phyloP scores from a whole-genome alignment of 2,797 vertebrate genomes.

The Coranthus polyacanthus region DNA sequence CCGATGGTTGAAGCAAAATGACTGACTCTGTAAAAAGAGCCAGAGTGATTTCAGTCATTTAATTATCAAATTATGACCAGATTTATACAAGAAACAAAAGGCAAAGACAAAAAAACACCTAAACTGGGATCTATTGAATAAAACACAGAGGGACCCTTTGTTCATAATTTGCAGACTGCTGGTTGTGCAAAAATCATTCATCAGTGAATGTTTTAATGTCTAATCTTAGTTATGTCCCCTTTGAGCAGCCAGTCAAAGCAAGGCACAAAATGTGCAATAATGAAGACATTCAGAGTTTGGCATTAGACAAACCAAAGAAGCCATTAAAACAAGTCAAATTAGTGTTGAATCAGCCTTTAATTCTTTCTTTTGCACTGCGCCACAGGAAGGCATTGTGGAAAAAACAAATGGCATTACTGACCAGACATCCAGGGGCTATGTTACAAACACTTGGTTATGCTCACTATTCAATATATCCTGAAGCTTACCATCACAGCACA shows the following conservation, averaged over 20 bases:
- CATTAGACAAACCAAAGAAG: slow-evolving; percentile 17
- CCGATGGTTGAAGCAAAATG: slow-evolving; percentile 60
- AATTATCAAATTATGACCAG: slow-evolving; percentile 67
- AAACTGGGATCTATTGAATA: slow-evolving; percentile 46
- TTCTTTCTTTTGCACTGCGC: slow-evolving; percentile 47
- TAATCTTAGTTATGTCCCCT: slow-evolving; percentile 38
- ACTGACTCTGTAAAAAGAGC: slow-evolving; percentile 44
- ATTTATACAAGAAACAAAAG: slow-evolving; percentile 62
- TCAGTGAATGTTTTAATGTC: slow-evolving; percentile 42
- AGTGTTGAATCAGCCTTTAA: slow-evolving; percentile 43
- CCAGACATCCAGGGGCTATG: slow-evolving; percentile 27
- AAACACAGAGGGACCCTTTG: slow-evolving; percentile 54
- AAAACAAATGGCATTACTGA: slow-evolving; percentile 34
- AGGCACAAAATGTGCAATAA: slow-evolving; percentile 27
- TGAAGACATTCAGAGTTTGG: slow-evolving; percentile 30
- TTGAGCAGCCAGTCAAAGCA: slow-evolving; percentile 32
- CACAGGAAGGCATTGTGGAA: slow-evolving; percentile 39
- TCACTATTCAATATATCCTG: slow-evolving; percentile 44
- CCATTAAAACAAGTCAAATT: slow-evolving; percentile 55
- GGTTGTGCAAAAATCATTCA: slow-evolving; percentile 57
- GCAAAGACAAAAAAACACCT: slow-evolving; percentile 48
- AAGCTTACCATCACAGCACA: slow-evolving; percentile 38
- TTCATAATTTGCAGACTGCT: slow-evolving; percentile 58
- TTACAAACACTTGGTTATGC: slow-evolving; percentile 29
- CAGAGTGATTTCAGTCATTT: slow-evolving; percentile 49